Evolutionary conservation across 2,888 invertebrate genomes (phyloP), one percentile per base, ranked within the genome.

Genomic region (Habroteleia sp.): DNA sequence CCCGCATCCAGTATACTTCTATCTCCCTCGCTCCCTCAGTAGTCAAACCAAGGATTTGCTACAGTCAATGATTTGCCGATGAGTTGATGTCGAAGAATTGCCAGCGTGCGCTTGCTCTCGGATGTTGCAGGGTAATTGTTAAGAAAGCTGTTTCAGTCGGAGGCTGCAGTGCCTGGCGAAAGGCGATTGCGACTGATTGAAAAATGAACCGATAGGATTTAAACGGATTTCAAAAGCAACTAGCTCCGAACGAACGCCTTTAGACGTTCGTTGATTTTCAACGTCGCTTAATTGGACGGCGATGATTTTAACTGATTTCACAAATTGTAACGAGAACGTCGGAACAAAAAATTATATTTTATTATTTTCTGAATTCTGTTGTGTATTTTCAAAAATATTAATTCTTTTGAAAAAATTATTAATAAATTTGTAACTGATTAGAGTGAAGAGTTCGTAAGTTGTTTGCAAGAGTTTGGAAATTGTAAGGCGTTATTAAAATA

Each of bases 61-160:
- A 46, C 54, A 62, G 62, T 60, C 60, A 56, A 66, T 74, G 54
- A 62, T 74, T 62, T 58, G 56, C 63, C 46, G 62, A 68, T 62
- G 54, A 42, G 29, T 31, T 16, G 50, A 44, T 44, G 44, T 8
- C 42, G 44, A 33, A 14, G 8, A 52, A 44, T 60, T 52, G 42
- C 33, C 42, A 8, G 23, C 13, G 37, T 16, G 25, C 20, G 29
- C 31, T 35, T 13, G 25, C 11, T 16, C 13, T 25, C 13, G 31
- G 14, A 41, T 35, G 46, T 10, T 27, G 20, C 11, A 37, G 10
- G 17, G 50, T 48, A 48, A 69, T 52, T 60, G 69, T 68, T 48
- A 27, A 58, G 58, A 58, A 37, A 65, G 54, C 35, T 27, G 44
- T 44, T 54, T 31, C 33, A 37, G 48, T 13, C 6, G 33, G 6